These are phyloP conservation scores for Gallirallus australis DNA, from an alignment of 2,797 vertebrate genomes.

Conservation along the genomic window DNA sequence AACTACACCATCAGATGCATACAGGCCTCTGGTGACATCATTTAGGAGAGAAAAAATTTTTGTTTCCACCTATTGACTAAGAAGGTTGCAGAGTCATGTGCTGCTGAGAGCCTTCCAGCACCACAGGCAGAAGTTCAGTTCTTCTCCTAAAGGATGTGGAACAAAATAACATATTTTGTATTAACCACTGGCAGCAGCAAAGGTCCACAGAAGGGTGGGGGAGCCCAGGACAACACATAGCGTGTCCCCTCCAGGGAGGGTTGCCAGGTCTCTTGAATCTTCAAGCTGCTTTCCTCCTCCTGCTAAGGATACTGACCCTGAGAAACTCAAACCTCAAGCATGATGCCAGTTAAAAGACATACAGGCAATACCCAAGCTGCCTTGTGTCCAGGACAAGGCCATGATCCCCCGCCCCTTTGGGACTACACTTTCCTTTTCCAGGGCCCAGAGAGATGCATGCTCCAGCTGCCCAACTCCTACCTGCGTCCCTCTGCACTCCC, in stretches of 20 bases:
- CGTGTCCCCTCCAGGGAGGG: not conserved
- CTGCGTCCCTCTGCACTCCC: not conserved
- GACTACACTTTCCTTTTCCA: not conserved
- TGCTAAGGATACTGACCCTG: not conserved
- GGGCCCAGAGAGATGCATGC: not conserved
- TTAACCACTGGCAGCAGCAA: not conserved
- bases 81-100: not conserved
- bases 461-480: not conserved
- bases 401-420: not conserved
- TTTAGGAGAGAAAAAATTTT: not conserved
- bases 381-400: not conserved
- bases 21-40: not conserved
- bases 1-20: not conserved
- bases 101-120: not conserved
- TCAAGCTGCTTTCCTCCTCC: not conserved
- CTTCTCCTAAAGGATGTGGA: not conserved
- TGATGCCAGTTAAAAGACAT: not conserved
- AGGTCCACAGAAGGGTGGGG: not conserved
- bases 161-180: not conserved
- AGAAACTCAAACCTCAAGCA: not conserved
- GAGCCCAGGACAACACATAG: rapidly evolving
- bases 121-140: not conserved
- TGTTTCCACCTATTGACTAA: not conserved
- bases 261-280: not conserved
- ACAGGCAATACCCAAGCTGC: not conserved